phyloP scores from a whole-genome alignment of 2,888 invertebrate species.

The Desoria tigrina region DNA sequence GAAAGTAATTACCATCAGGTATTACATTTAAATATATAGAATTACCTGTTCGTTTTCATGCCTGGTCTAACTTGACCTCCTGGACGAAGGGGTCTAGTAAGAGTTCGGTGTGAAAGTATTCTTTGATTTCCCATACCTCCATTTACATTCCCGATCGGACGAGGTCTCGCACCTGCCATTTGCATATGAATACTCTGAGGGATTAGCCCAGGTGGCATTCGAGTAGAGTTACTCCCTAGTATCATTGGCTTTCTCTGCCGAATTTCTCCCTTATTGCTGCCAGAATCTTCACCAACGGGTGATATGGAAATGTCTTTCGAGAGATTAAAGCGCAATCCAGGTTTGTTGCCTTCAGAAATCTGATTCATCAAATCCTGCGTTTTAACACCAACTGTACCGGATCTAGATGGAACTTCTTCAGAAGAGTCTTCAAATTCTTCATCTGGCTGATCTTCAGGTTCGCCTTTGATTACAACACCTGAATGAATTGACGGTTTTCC shows the following conservation, averaged over 20 bases:
- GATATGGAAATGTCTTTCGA: slow-evolving; percentile 53
- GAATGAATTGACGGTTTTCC: neutral
- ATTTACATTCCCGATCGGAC: neutral
- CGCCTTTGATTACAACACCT: slow-evolving; percentile 21
- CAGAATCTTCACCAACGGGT: slow-evolving; percentile 42
- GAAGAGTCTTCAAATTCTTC: neutral
- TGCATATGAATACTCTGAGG: slow-evolving; percentile 10
- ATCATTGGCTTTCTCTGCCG: neutral
- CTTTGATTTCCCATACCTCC: neutral
- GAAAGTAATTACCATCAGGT: too few species aligned
- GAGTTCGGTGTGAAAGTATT: too few species aligned
- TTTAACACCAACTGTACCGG: neutral
- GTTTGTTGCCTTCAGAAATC: neutral
- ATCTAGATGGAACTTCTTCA: neutral
- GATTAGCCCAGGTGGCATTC: slow-evolving; percentile 6
- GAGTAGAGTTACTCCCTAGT: neutral
- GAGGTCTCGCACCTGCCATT: slow-evolving; percentile 1
- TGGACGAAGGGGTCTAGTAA: neutral
- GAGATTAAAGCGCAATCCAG: slow-evolving; percentile 47
- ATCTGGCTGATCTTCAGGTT: slow-evolving; percentile 32
- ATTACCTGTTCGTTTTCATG: neutral
- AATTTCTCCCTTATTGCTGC: neutral
- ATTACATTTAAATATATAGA: too few species aligned
- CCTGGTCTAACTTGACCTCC: neutral
- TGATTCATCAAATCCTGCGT: neutral